phyloP scores from a whole-genome alignment of 2,113 vertebrate species.

The Budorcas taxicolor region DNA sequence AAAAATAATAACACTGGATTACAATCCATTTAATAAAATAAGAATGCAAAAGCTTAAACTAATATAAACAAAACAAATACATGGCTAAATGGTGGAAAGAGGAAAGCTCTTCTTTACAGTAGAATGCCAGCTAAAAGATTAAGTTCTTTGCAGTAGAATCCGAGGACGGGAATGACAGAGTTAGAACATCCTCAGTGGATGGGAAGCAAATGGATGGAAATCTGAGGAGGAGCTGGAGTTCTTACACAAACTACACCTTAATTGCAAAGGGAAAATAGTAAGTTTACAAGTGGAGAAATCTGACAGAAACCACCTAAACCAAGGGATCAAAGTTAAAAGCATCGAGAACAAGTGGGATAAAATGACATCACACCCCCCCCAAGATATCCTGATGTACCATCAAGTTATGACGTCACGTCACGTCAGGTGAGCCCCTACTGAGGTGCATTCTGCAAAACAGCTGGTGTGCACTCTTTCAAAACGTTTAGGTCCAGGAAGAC shows the following conservation, averaged over 20 bases:
- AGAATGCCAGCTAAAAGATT: background rate
- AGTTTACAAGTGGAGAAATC: background rate
- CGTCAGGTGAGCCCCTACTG: accelerated
- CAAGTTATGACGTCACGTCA: background rate
- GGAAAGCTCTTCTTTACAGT: background rate
- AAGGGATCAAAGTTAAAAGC: background rate
- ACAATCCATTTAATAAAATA: background rate
- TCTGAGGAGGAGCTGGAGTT: background rate
- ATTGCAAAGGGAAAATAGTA: background rate
- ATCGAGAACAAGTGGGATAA: background rate
- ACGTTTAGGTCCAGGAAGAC: background rate
- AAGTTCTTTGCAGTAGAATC: background rate
- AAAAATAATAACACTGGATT: background rate
- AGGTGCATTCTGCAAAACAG: background rate
- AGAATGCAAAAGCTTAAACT: background rate
- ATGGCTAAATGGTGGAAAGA: background rate
- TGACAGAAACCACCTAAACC: background rate
- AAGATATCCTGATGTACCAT: background rate
- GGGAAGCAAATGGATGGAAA: background rate
- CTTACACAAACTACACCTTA: background rate
- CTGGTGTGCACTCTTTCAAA: background rate
- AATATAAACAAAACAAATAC: background rate
- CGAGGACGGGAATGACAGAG: background rate
- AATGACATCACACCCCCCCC: background rate
- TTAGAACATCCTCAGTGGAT: background rate